phyloP scores from a whole-genome alignment of 2,888 invertebrate genomes.

The Diaprepes abbreviatus region DNA sequence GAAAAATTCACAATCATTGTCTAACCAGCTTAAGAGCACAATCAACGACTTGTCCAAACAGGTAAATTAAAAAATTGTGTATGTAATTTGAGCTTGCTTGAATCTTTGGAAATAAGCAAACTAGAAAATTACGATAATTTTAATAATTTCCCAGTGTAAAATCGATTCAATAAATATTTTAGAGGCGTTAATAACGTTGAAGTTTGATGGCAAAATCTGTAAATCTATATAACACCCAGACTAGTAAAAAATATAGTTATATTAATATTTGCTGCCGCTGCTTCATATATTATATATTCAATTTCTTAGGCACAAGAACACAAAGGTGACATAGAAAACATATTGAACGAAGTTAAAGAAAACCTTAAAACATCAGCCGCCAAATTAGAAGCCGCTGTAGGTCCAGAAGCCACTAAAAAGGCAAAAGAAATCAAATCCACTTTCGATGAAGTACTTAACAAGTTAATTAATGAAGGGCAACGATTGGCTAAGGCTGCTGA shows the following conservation, averaged over 20 bases:
- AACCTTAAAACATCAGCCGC: conserved; percentile 57
- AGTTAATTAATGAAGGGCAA: conserved; percentile 59
- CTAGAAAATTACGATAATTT: no score
- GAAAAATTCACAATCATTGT: conserved; percentile 59
- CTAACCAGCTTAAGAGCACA: conserved; percentile 57
- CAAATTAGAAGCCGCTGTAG: conserved; percentile 58
- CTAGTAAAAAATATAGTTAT: no score
- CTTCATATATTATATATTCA: neutral
- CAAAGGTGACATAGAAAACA: conserved; percentile 59
- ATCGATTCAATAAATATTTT: no score
- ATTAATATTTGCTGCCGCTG: no score
- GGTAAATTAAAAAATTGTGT: no score
- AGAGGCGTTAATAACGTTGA: no score
- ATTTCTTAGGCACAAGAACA: conserved; percentile 52
- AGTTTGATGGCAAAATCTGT: no score
- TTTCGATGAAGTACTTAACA: conserved; percentile 60
- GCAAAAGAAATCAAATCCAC: conserved; percentile 60
- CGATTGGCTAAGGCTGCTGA: conserved; percentile 61
- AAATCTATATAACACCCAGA: no score
- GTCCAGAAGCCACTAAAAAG: conserved; percentile 61
- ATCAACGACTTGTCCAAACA: conserved; percentile 60
- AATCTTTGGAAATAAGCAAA: no score
- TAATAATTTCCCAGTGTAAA: no score
- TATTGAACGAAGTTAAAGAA: conserved; percentile 59
- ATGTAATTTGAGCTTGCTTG: no score